Base-by-base conservation (phyloP, 2,888 invertebrate genomes). In the Petrophora chlorosata region DNA sequence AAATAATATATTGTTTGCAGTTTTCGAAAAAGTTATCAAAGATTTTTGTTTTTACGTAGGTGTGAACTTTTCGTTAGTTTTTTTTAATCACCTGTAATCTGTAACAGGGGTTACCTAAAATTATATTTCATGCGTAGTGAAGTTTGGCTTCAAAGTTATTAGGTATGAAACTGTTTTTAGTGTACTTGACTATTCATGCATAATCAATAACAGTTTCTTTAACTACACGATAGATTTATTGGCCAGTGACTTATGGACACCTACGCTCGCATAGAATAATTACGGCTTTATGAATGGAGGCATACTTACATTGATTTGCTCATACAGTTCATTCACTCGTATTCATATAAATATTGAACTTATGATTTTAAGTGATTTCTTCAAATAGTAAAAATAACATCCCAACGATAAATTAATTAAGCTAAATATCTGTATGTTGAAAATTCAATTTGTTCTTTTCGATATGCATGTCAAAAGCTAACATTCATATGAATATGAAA, bases 281-380 rank as follows among this genome's bases (percentile, higher is more conserved):
- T 73, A 69, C 58, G 58, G 64, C 63, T 76, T 76, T 78, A 83
- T 84, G 82, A 84, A 85, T 82, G 79, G 76, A 72, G 70, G 69
- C 67, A 74, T 75, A 80, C 16, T 3, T 12, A 16, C 47, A 79
- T 76, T 77, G 76, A 76, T 81, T 79, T 73, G 67, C 71, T 70
- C 65, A 65, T 62, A 58, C 63, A 73, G 82, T 79, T 82, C 79
- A 74, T 79, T 78, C 76, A 73, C 75, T 73, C 61, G 56, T 66
- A 65, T 68, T 69, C 35, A 49, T 40, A 35, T 8, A 35, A 14
- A 23, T 26, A n/a, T 12, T 29, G 12, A 38, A 26, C 16, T n/a
- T 19, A 26, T 9, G 5, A 33, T 5, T 19, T 4, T 19, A 19
- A 19, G n/a, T n/a, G n/a, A n/a, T n/a, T n/a, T n/a, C n/a, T n/a